Conservation (phyloP, 2,797 vertebrate species). For the Botia almorhae region DNA sequence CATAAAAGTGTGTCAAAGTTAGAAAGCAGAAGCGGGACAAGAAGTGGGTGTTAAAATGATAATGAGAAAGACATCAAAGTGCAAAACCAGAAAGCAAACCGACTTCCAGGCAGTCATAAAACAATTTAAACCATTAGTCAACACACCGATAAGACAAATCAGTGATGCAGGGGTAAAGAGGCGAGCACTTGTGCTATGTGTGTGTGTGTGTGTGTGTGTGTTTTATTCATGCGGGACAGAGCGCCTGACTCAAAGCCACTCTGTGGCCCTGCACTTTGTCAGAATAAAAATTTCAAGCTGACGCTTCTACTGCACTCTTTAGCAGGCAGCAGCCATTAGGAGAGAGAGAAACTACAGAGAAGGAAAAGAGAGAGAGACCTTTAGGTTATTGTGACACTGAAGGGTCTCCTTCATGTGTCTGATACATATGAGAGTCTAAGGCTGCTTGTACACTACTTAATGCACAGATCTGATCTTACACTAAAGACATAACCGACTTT, state of each 20-base stretch:
- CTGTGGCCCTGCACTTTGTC: constrained; percentile 48
- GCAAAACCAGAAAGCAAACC: constrained; percentile 48
- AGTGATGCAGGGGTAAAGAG: constrained; percentile 31
- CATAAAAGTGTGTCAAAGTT: constrained; percentile 43
- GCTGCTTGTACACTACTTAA: neutral
- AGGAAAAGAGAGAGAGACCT: neutral
- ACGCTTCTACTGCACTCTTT: constrained; percentile 45
- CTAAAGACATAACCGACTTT: no score
- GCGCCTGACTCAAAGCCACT: constrained; percentile 50
- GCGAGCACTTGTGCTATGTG: constrained; percentile 20
- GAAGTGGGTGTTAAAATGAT: constrained; percentile 54
- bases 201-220: constrained; percentile 24
- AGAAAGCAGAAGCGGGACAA: constrained; percentile 36
- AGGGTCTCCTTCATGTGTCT: neutral
- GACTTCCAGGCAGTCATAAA: constrained; percentile 52
- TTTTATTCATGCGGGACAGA: constrained; percentile 50
- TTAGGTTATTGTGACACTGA: constrained; percentile 21
- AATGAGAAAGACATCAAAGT: constrained; percentile 51
- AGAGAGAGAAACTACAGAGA: constrained; percentile 2
- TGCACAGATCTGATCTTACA: neutral
- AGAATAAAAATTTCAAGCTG: constrained; percentile 55
- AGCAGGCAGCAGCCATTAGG: constrained; percentile 45
- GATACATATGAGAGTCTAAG: constrained; percentile 18
- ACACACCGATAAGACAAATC: constrained; percentile 52
- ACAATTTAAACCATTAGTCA: constrained; percentile 51